A percentile compares a stretch with the other conserved stretches of the same genome.
Evolutionary conservation across 2,797 vertebrate species (phyloP).

Genomic region (Rhinoraja longicauda): DNA sequence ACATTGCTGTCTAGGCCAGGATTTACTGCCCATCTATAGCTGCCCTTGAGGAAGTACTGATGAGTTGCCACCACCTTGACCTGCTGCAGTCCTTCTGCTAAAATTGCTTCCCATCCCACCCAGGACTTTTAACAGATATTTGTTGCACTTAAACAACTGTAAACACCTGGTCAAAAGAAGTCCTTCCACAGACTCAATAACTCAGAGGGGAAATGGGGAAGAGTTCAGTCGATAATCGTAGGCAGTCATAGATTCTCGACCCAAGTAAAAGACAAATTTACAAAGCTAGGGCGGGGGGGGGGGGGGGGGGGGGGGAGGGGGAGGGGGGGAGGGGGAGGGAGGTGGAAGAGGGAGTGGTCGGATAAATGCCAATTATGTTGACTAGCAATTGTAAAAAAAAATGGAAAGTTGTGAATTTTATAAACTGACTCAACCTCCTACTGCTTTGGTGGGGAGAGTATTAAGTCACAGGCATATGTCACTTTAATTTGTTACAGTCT

Average conservation of each 20-base stretch:
- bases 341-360: too few species aligned
- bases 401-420: background rate
- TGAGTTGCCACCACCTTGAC: too few species aligned
- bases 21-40: too few species aligned
- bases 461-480: background rate
- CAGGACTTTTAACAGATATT: background rate
- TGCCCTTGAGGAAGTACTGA: too few species aligned
- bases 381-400: background rate
- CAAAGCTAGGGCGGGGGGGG: background rate
- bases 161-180: background rate
- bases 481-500: slow-evolving; percentile 22
- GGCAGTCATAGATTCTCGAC: too few species aligned
- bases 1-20: too few species aligned
- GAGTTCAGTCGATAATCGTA: too few species aligned
- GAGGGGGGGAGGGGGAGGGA: background rate
- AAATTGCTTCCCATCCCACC: too few species aligned
- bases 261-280: background rate
- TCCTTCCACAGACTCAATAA: background rate
- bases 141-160: background rate
- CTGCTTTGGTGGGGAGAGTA: background rate
- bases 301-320: background rate
- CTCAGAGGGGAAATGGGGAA: background rate
- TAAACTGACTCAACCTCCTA: background rate
- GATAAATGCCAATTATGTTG: background rate
- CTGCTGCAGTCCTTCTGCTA: too few species aligned